These are phyloP conservation scores for Callitettix versicolor DNA, from an alignment of 1,140 invertebrate genomes.

Conservation along the genomic window DNA sequence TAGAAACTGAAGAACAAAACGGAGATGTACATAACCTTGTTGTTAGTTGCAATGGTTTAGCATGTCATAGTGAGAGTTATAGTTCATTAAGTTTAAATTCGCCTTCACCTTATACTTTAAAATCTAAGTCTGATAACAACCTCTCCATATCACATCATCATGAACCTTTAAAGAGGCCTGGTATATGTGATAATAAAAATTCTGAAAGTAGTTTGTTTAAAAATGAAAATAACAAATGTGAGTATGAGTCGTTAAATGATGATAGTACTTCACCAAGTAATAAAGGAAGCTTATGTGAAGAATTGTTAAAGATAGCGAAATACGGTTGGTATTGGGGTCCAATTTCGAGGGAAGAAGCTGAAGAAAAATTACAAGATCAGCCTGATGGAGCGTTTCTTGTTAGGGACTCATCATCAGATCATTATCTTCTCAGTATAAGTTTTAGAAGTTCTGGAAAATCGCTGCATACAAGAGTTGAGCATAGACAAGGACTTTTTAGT, in stretches of 20 bases:
- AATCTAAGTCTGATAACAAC: neutral
- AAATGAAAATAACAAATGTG: neutral
- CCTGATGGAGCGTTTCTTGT: slow-evolving; percentile 70
- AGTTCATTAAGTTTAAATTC: no score
- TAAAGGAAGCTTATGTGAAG: slow-evolving; percentile 22
- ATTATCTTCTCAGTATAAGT: slow-evolving; percentile 55
- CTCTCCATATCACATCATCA: neutral
- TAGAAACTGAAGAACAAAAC: no score
- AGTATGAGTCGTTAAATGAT: neutral
- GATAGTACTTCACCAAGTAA: slow-evolving; percentile 30
- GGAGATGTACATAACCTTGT: no score
- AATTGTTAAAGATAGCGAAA: slow-evolving; percentile 45
- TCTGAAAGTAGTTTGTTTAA: neutral
- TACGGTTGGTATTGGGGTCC: slow-evolving; percentile 59
- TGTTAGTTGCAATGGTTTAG: no score
- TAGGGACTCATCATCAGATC: slow-evolving; percentile 46
- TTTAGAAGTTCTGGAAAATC: slow-evolving; percentile 64
- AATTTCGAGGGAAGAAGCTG: slow-evolving; percentile 47
- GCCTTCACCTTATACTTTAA: neutral
- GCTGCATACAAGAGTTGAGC: slow-evolving; percentile 58
- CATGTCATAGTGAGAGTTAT: no score
- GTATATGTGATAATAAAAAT: neutral
- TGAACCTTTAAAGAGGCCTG: neutral
- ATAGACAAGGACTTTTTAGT: slow-evolving; percentile 53
- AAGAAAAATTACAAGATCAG: slow-evolving; percentile 50